Evolutionary conservation across 2,113 vertebrate genomes (phyloP).

Genomic region (Ranitomeya variabilis): DNA sequence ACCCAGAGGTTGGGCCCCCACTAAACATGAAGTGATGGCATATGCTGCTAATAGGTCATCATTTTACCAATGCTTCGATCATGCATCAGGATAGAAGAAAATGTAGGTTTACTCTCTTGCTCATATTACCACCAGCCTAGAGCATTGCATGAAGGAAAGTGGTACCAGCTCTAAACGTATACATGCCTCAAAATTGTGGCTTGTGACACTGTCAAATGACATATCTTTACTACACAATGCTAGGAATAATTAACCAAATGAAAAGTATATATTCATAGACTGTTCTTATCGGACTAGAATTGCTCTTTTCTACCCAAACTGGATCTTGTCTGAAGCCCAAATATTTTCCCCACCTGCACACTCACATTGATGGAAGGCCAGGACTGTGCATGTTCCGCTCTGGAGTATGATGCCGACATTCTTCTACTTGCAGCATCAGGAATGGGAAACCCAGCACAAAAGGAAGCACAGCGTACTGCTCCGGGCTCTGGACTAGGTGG

Average conservation of each 20-base stretch:
- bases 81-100: no score
- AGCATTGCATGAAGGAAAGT: no score
- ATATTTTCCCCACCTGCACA: neutral
- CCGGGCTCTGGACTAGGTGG: slow-evolving; percentile 79
- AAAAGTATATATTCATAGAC: no score
- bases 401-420: slow-evolving; percentile 76
- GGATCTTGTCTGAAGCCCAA: neutral
- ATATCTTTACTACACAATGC: neutral
- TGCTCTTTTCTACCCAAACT: neutral
- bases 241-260: no score
- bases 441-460: slow-evolving; percentile 88
- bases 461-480: slow-evolving; percentile 86
- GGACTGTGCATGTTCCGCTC: slow-evolving; percentile 93
- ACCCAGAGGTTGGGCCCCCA: no score
- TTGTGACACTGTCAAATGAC: neutral
- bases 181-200: neutral
- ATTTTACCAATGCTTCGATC: no score
- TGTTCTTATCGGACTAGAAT: no score
- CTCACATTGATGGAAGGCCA: slow-evolving; percentile 98
- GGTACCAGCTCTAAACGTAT: no score
- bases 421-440: slow-evolving; percentile 76
- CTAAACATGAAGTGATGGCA: no score
- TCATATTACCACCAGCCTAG: no score
- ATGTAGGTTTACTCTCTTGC: no score
- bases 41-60: no score